Percentiles rank a stretch among this genome's conserved stretches.
phyloP scores from a whole-genome alignment of 2,797 vertebrate species.

The Lacerta agilis region DNA sequence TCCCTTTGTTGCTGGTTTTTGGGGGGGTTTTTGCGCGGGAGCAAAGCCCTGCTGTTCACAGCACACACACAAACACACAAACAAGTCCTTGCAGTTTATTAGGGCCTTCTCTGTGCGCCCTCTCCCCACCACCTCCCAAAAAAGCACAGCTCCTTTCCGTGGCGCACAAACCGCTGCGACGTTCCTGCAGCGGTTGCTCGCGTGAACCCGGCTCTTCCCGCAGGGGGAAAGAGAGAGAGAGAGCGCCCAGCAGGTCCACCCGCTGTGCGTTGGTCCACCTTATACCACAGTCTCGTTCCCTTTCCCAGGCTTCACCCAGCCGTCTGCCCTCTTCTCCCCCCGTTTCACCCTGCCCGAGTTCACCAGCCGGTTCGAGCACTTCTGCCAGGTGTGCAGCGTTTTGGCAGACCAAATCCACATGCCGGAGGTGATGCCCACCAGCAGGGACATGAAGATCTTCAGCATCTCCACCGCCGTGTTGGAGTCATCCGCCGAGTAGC shows the following conservation, averaged over 20 bases:
- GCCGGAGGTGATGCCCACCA: constrained; percentile 96
- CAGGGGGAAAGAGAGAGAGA: not conserved
- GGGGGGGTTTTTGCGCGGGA: constrained; percentile 60
- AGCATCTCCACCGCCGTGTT: constrained; percentile 97
- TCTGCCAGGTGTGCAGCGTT: constrained; percentile 97
- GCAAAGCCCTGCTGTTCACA: constrained; percentile 40
- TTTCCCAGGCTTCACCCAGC: constrained; percentile 93
- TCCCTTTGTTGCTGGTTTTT: constrained; percentile 70
- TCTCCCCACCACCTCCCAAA: not conserved
- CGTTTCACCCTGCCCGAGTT: constrained; percentile 88
- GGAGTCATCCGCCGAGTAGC: constrained; percentile 87
- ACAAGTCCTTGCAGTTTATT: constrained; percentile 39
- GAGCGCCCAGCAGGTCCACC: fast-evolving
- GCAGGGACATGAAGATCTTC: constrained; percentile 97
- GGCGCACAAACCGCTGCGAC: constrained; percentile 21
- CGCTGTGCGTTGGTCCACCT: constrained; percentile 39
- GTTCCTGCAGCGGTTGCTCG: constrained; percentile 37
- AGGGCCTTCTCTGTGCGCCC: constrained; percentile 36
- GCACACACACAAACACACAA: not conserved
- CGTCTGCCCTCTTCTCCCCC: constrained; percentile 86
- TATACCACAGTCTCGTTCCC: constrained; percentile 96
- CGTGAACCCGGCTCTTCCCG: constrained; percentile 20
- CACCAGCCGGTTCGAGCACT: constrained; percentile 91
- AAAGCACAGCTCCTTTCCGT: not conserved
- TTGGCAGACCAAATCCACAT: constrained; percentile 99